These are phyloP conservation scores for Drosophila lowei DNA, from an alignment of 1,140 invertebrate species.

Conservation along the genomic window DNA sequence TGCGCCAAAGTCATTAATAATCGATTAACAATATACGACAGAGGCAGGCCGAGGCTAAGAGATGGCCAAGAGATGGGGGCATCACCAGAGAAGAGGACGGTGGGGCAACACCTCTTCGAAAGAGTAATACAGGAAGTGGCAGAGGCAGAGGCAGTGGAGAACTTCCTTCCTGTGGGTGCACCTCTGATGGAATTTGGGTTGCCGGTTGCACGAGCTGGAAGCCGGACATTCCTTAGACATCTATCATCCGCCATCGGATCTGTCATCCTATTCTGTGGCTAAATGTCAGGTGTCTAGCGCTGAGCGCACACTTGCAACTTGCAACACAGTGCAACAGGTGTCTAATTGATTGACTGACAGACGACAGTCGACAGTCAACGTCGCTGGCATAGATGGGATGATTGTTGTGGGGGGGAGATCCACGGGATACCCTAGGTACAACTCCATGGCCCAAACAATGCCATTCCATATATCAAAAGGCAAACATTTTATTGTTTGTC, in stretches of 20 bases:
- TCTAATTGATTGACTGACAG: constrained; percentile 72
- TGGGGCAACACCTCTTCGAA: constrained; percentile 5
- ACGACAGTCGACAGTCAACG: constrained; percentile 38
- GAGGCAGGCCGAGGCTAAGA: too few species aligned
- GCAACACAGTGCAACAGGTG: constrained; percentile 46
- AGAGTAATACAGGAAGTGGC: constrained; percentile 18
- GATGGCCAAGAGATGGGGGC: constrained; percentile 16
- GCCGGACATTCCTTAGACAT: not conserved
- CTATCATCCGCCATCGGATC: constrained; percentile 10
- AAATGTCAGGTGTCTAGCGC: constrained; percentile 36
- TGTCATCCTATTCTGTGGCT: constrained; percentile 10
- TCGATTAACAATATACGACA: constrained; percentile 65
- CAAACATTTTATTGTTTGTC: constrained; percentile 68
- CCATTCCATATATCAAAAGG: constrained; percentile 59
- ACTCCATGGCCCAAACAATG: constrained; percentile 40
- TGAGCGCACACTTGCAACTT: constrained; percentile 29
- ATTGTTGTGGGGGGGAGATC: constrained; percentile 22
- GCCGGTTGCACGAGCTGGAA: too few species aligned
- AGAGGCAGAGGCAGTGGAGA: not conserved
- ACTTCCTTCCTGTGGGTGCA: constrained; percentile 28
- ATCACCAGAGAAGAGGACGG: constrained; percentile 6
- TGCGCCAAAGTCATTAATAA: constrained; percentile 79
- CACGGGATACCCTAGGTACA: constrained; percentile 27
- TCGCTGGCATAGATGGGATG: constrained; percentile 29
- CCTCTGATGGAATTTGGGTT: too few species aligned